phyloP scores from a whole-genome alignment of 1,140 invertebrate species.

The Drosophila pallidifrons region DNA sequence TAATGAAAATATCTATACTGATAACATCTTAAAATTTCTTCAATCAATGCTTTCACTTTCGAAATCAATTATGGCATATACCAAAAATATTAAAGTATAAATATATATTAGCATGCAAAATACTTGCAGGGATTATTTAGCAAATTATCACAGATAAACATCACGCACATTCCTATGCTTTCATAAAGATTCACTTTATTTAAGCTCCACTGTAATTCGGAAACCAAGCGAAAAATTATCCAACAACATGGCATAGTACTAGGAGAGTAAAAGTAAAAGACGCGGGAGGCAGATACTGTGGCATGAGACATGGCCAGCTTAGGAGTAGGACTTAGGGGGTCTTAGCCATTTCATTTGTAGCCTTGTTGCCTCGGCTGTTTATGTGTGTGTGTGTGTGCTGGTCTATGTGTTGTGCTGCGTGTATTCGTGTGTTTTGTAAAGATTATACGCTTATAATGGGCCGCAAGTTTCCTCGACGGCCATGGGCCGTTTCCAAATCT shows the following conservation, averaged over 20 bases:
- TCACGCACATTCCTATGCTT: background rate
- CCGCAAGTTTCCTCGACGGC: constrained; percentile 66
- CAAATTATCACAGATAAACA: background rate
- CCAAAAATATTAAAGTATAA: too few species aligned
- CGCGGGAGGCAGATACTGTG: background rate
- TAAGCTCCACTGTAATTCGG: constrained; percentile 39
- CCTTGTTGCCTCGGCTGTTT: constrained; percentile 29
- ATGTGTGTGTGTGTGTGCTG: background rate
- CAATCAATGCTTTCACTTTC: too few species aligned
- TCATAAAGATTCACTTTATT: constrained; percentile 19
- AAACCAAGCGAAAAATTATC: constrained; percentile 70
- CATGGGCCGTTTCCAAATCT: constrained; percentile 66
- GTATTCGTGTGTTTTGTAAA: constrained; percentile 69
- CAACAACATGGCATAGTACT: constrained; percentile 54
- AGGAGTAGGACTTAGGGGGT: constrained; percentile 46
- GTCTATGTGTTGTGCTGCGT: constrained; percentile 17
- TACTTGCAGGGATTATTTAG: background rate
- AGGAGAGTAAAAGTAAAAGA: constrained; percentile 5
- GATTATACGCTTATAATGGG: constrained; percentile 83
- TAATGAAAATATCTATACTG: background rate
- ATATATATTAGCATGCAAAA: background rate
- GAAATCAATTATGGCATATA: too few species aligned
- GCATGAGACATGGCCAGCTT: constrained; percentile 27
- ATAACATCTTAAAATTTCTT: background rate
- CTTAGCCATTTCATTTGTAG: constrained; percentile 78